Base-by-base conservation (phyloP, 1,140 invertebrate genomes). In the Polypedilum pembai region DNA sequence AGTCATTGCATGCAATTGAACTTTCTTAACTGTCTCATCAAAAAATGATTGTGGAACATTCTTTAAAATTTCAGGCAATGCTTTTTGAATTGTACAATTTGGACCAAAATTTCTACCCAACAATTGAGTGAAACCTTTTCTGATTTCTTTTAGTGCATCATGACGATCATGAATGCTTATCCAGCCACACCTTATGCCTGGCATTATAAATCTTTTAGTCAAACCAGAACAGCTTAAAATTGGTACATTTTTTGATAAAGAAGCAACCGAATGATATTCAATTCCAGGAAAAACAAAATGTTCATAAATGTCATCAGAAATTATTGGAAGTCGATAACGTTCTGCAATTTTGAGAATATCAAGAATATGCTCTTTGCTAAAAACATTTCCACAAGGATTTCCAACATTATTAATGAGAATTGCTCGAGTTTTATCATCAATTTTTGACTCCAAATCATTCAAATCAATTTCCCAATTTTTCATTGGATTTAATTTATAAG, bases 111-210 rank as follows among this genome's bases (percentile, higher is more conserved):
- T 95, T 78, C 92, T 86, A 77, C 92, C 90, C 75, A 91, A 91
- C 41, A 97, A 81, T 76, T 87, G 87, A 41, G 85, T 81, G 40
- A 97, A 81, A 8, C 89, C 93, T 75, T 86, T 85, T 4, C 91
- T 85, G 56, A 92, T 84, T 80, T 90, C 89, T 76, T 85, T 82
- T 73, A 92, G 86, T 75, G 89, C 83, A 77, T 87, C 85, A 66
- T 92, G 85, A 77, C 90, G 86, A 83, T 98, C 95, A 80, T 97
- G 92, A 78, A 98, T 90, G 3, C 94, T 87, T 75, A 98, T 91
- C 96, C 96, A 98, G 0, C 96, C 96, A 84, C 96, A 86, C 82
- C 96, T 85, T 94, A 95, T 98, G 1, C 96, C 96, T 45, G 96
- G 95, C 15, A 96, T 91, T 76, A 98, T 82, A 84, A 93, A 97